These are phyloP conservation scores for Dioctria linearis DNA, from an alignment of 2,888 invertebrate species.

Conservation along the genomic window DNA sequence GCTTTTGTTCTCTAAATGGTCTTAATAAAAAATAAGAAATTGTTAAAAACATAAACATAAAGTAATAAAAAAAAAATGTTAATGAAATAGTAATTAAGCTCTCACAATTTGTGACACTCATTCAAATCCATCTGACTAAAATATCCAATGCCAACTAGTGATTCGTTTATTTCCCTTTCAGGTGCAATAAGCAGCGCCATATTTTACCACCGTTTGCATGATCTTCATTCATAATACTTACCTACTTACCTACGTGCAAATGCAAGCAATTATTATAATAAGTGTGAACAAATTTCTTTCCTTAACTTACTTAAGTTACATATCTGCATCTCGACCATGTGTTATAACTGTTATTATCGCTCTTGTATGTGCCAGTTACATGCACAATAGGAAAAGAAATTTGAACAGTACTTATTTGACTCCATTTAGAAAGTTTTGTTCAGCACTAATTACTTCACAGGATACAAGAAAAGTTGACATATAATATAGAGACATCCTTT, in stretches of 20 bases:
- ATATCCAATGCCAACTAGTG: too few species aligned
- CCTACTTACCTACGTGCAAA: neutral
- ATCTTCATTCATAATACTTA: too few species aligned
- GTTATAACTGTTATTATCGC: slow-evolving; percentile 16
- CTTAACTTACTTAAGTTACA: slow-evolving; percentile 20
- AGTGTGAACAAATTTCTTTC: slow-evolving; percentile 9
- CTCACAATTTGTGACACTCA: too few species aligned
- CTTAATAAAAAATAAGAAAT: too few species aligned
- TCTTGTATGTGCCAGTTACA: neutral
- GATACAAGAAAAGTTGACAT: slow-evolving; percentile 24
- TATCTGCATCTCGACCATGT: neutral
- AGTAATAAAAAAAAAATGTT: too few species aligned
- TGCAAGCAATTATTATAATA: slow-evolving; percentile 22
- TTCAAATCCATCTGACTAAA: too few species aligned
- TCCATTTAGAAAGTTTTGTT: slow-evolving; percentile 32
- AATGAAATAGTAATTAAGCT: too few species aligned
- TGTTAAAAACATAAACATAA: too few species aligned
- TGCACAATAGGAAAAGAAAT: slow-evolving; percentile 18
- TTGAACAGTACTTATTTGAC: slow-evolving; percentile 22
- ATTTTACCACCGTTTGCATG: too few species aligned
- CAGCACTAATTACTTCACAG: slow-evolving; percentile 40
- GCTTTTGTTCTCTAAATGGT: too few species aligned
- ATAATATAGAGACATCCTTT: slow-evolving; percentile 51
- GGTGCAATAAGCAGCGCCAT: too few species aligned
- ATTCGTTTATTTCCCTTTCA: too few species aligned